Conservation (phyloP, 2,113 vertebrate genomes). For the Poecile atricapillus region DNA sequence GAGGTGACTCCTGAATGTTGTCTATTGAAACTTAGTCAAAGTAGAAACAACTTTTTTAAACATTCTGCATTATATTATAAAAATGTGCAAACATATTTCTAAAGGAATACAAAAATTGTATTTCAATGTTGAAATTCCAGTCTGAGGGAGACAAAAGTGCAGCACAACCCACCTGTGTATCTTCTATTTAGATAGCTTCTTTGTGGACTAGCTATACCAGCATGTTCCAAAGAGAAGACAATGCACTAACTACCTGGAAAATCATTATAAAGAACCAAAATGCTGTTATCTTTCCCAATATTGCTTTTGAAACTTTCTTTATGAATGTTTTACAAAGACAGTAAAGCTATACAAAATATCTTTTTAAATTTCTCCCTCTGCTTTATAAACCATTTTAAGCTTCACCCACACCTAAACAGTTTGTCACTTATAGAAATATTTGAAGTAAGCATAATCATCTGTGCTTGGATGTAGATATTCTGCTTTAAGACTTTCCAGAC, state of each 20-base stretch:
- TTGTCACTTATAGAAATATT: background rate
- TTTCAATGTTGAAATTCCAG: background rate
- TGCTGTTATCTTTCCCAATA: background rate
- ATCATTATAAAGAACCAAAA: background rate
- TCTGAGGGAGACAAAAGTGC: background rate
- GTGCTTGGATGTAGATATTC: background rate
- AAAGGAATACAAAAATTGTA: background rate
- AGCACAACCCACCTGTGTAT: background rate
- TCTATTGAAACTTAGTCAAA: background rate
- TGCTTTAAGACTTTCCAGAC: background rate
- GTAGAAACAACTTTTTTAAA: background rate
- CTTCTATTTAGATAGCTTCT: background rate
- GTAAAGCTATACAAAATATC: background rate
- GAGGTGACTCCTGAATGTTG: background rate
- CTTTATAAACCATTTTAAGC: background rate
- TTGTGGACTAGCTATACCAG: background rate
- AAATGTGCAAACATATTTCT: background rate
- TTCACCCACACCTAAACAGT: background rate
- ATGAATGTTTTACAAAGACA: background rate
- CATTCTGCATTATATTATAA: background rate
- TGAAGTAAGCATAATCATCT: background rate
- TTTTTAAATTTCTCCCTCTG: background rate
- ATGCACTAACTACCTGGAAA: background rate
- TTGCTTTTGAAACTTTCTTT: background rate
- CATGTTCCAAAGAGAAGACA: background rate